Evolutionary conservation across 2,888 invertebrate genomes (phyloP).

Genomic region (Lagria hirta): DNA sequence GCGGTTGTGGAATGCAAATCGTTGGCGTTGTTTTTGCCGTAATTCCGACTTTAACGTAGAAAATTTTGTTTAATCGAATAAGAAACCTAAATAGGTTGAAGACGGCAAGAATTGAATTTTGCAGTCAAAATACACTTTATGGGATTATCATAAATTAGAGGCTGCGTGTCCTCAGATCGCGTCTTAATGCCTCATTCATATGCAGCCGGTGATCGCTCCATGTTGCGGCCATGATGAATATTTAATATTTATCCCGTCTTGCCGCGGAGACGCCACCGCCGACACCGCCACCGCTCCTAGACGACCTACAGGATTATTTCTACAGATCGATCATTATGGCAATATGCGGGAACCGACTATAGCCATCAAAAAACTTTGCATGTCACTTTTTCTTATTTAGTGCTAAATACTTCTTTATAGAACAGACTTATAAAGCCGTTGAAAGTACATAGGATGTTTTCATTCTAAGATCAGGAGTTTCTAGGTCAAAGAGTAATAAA

Average conservation of each 20-base stretch:
- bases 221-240: slow-evolving; percentile 48
- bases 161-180: slow-evolving; percentile 38
- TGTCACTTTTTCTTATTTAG: too few species aligned
- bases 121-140: slow-evolving; percentile 46
- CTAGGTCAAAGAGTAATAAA: too few species aligned
- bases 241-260: slow-evolving; percentile 45
- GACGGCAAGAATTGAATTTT: slow-evolving; percentile 40
- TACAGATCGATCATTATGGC: slow-evolving; percentile 28
- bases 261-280: slow-evolving; percentile 16
- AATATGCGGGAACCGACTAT: too few species aligned
- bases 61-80: slow-evolving; percentile 27
- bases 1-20: slow-evolving; percentile 21
- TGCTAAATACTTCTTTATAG: too few species aligned
- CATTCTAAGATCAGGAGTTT: too few species aligned
- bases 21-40: slow-evolving; percentile 18
- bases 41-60: slow-evolving; percentile 20
- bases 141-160: slow-evolving; percentile 50
- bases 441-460: too few species aligned
- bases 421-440: too few species aligned
- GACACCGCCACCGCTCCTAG: slow-evolving; percentile 15
- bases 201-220: slow-evolving; percentile 45
- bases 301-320: slow-evolving; percentile 16
- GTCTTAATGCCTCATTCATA: slow-evolving; percentile 49
- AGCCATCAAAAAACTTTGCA: too few species aligned
- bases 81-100: slow-evolving; percentile 29